A percentile compares a stretch with the other conserved stretches of the same genome.
Conservation (phyloP, 2,888 invertebrate species). For the Eustalomyia histrio region DNA sequence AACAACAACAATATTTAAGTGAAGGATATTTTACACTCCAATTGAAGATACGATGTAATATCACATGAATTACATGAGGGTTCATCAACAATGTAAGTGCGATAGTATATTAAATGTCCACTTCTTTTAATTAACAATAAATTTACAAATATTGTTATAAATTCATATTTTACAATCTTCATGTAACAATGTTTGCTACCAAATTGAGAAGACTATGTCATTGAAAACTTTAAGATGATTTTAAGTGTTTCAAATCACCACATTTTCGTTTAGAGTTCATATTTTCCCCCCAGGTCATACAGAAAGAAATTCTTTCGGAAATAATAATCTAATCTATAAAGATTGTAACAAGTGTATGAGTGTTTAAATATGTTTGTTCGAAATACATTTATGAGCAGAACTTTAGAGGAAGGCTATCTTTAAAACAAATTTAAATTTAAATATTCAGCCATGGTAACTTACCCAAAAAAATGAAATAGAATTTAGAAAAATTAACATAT, state of each 20-base stretch:
- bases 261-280: slow-evolving; percentile 16
- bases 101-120: too few relatives aligned
- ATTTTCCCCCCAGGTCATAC: slow-evolving; percentile 35
- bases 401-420: background rate
- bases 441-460: too few relatives aligned
- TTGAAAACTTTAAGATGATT: slow-evolving; percentile 10
- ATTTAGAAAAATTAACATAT: too few relatives aligned
- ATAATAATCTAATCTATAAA: slow-evolving; percentile 46
- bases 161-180: too few relatives aligned
- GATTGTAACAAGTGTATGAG: slow-evolving; percentile 20
- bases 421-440: background rate
- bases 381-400: background rate
- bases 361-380: slow-evolving; percentile 6
- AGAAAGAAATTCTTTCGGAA: slow-evolving; percentile 17
- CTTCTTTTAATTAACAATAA: too few relatives aligned
- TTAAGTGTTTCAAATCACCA: background rate
- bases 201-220: background rate
- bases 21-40: slow-evolving; percentile 46
- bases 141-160: too few relatives aligned
- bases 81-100: too few relatives aligned
- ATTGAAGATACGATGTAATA: slow-evolving; percentile 26
- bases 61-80: background rate
- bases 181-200: too few relatives aligned
- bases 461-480: too few relatives aligned
- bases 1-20: slow-evolving; percentile 18